Percentiles rank a stretch among this genome's conserved stretches.
These are phyloP conservation scores for Pseudomyrmex flavicornis DNA, from an alignment of 1,140 invertebrate species.

Conservation along the genomic window DNA sequence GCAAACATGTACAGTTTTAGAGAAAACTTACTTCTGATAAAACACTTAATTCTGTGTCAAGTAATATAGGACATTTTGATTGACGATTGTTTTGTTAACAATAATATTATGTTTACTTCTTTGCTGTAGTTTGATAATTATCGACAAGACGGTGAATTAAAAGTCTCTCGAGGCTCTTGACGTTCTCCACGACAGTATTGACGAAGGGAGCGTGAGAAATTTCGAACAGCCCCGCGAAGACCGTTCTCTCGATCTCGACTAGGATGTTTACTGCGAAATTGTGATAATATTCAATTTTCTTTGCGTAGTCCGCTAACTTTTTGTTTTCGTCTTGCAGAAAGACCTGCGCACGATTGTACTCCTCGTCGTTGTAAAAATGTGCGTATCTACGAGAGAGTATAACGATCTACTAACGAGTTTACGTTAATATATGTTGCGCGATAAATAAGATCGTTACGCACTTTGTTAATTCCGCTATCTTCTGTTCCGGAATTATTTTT, in stretches of 20 bases:
- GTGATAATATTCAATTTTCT: constrained; percentile 88
- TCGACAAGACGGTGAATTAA: constrained; percentile 90
- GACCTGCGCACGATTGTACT: constrained; percentile 87
- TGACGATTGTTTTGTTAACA: background rate
- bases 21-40: background rate
- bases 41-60: background rate
- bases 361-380: constrained; percentile 83
- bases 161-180: constrained; percentile 89
- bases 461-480: constrained; percentile 88
- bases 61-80: background rate
- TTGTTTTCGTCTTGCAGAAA: constrained; percentile 89
- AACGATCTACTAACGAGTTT: no score
- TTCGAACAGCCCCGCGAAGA: constrained; percentile 94
- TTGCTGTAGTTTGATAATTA: constrained; percentile 91
- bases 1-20: background rate
- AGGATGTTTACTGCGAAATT: constrained; percentile 88
- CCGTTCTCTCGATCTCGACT: constrained; percentile 88
- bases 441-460: constrained; percentile 56
- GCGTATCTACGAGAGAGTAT: constrained; percentile 71
- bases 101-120: constrained; percentile 87
- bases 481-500: constrained; percentile 88
- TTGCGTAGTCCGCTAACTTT: constrained; percentile 89
- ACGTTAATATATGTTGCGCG: background rate
- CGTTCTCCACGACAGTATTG: constrained; percentile 88
- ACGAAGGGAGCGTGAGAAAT: constrained; percentile 93